Base-by-base conservation (phyloP, 2,113 vertebrate species). In the Zosterops lateralis region DNA sequence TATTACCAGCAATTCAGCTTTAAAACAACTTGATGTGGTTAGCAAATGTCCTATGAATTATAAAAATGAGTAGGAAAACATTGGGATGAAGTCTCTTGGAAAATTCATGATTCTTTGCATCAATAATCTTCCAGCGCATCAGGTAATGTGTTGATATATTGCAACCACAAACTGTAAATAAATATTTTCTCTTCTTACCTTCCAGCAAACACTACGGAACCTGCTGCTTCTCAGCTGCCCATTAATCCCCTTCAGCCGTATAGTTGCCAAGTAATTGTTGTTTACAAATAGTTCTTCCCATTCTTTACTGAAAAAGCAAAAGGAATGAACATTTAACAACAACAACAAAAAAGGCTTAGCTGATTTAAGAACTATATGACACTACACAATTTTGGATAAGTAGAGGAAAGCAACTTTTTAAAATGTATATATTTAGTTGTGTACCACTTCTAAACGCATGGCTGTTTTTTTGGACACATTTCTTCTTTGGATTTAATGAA, bases 261-360 rank as follows among this genome's bases (percentile, higher is more conserved):
- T 98, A 97, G 98, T 97, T 98, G 99, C 99, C 99, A 99, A 99
- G 98, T 99, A 99, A 99, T 99, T 99, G 99, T 98, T 98, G 98
- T 99, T 99, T 99, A 99, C 99, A 99, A 99, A 99, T 97, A 99
- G 98, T 98, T 99, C 99, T 98, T 99, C 98, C 99, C 98, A 98
- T 98, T 99, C 99, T 98, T 98, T 98, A 96, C 98, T 98, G 96
- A 95, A 98, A 97, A 96, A 97, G 97, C 97, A 96, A 96, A 98
- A 98, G 98, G 98, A 92, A 95, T 66, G 92, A 96, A 84, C 84
- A 93, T 88, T 76, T 87, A 72, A 71, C 54, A 78, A 78, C 32
- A 57, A 60, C 25, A 74, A 11, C 25, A 19, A 54, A 97, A 96
- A 90, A 80, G 50, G 86, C 90, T 93, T 91, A 89, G 92, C 88